Evolutionary conservation across 2,113 vertebrate species (phyloP).

Genomic region (Vulpes ferrilata): DNA sequence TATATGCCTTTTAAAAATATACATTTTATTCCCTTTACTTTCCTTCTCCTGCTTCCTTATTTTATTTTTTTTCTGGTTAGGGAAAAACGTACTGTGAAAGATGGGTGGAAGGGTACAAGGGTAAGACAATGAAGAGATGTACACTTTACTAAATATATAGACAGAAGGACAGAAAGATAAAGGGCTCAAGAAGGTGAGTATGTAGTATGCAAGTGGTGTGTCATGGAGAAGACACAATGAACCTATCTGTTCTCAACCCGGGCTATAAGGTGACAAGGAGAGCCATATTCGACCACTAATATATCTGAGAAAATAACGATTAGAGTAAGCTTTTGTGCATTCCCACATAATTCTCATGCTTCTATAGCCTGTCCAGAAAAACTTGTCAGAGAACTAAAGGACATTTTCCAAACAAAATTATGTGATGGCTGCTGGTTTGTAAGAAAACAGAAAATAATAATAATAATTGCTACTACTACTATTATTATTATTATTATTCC

Average conservation of each 20-base stretch:
- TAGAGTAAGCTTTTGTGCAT: neutral
- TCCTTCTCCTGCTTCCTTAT: neutral
- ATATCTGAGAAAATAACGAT: neutral
- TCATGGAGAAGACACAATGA: neutral
- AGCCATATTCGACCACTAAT: neutral
- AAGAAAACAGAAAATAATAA: slow-evolving; percentile 23
- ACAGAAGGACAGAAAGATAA: neutral
- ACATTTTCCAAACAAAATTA: slow-evolving; percentile 41
- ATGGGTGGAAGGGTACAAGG: neutral
- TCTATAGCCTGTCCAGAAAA: neutral
- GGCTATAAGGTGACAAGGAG: neutral
- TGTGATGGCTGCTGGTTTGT: neutral
- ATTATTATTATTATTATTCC: neutral
- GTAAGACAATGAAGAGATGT: neutral
- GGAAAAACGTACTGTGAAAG: neutral
- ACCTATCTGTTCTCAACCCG: neutral
- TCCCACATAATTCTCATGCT: neutral
- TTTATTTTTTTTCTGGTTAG: neutral
- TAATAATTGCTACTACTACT: slow-evolving; percentile 7
- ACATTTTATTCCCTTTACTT: neutral
- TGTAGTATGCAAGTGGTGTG: neutral
- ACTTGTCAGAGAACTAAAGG: neutral
- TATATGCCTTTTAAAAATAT: neutral
- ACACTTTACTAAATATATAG: neutral
- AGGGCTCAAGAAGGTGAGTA: neutral